These are phyloP conservation scores for Agapornis canus DNA, from an alignment of 2,797 vertebrate species.

Conservation along the genomic window DNA sequence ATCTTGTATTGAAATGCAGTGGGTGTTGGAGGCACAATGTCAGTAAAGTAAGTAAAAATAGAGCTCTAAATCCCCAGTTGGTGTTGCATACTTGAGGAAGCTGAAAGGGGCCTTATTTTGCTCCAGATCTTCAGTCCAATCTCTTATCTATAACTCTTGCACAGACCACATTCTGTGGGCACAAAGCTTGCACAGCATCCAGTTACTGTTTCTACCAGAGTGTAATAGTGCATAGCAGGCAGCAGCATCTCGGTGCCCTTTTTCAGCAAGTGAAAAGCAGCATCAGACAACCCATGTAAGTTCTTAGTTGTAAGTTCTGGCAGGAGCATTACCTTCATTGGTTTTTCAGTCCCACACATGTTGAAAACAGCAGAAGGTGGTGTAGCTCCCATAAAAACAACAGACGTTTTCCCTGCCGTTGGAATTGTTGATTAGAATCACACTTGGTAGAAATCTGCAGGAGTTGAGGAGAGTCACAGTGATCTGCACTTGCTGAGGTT, in stretches of 20 bases:
- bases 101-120: background rate
- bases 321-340: background rate
- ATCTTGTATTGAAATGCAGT: background rate
- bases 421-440: background rate
- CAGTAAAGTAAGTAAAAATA: background rate
- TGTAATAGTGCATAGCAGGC: background rate
- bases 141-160: background rate
- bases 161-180: background rate
- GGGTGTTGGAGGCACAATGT: background rate
- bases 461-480: background rate
- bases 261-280: background rate
- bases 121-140: background rate
- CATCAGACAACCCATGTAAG: background rate
- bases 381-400: background rate
- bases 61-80: background rate
- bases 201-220: background rate
- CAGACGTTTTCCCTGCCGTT: background rate
- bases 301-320: background rate
- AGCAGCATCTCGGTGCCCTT: background rate
- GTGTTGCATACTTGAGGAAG: background rate
- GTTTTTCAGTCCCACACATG: background rate
- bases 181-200: background rate
- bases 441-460: background rate
- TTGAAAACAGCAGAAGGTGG: background rate
- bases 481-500: background rate